A percentile compares a stretch with the other conserved stretches of the same genome.
These are phyloP conservation scores for Gulo gulo DNA, from an alignment of 2,113 vertebrate genomes.

Conservation along the genomic window DNA sequence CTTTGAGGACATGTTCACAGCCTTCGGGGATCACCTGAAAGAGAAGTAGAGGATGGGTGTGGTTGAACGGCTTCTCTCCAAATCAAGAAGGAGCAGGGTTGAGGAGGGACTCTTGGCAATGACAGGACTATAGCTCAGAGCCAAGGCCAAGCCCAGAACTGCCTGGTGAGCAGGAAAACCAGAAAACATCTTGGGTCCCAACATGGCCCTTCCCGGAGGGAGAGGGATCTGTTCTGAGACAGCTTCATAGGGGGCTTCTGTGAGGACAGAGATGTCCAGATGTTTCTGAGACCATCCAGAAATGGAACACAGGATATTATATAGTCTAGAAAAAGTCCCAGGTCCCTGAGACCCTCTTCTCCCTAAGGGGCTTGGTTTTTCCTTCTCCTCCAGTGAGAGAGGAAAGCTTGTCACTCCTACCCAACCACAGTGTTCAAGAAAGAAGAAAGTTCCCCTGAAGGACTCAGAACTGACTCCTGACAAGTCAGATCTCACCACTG, in stretches of 20 bases:
- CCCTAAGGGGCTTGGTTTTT: neutral
- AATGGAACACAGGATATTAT: neutral
- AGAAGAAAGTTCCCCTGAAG: neutral
- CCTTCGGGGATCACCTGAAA: constrained; percentile 5
- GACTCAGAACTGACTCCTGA: neutral
- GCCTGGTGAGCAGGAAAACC: neutral
- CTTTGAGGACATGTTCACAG: neutral
- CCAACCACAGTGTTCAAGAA: neutral
- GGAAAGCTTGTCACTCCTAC: neutral
- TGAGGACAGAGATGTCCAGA: neutral
- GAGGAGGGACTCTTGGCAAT: neutral
- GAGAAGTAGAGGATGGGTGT: neutral
- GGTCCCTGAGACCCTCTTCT: neutral
- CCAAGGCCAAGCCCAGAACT: neutral
- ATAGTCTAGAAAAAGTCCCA: neutral
- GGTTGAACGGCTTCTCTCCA: neutral
- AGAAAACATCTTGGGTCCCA: neutral
- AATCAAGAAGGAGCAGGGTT: neutral
- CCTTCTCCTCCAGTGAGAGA: neutral
- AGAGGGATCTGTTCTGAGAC: neutral
- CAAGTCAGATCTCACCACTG: too few relatives aligned
- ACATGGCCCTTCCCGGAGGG: neutral
- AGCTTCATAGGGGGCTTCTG: neutral
- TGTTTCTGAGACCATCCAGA: neutral
- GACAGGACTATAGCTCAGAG: neutral